Base-by-base conservation (phyloP, 1,140 invertebrate genomes). In the Octopus bimaculoides region DNA sequence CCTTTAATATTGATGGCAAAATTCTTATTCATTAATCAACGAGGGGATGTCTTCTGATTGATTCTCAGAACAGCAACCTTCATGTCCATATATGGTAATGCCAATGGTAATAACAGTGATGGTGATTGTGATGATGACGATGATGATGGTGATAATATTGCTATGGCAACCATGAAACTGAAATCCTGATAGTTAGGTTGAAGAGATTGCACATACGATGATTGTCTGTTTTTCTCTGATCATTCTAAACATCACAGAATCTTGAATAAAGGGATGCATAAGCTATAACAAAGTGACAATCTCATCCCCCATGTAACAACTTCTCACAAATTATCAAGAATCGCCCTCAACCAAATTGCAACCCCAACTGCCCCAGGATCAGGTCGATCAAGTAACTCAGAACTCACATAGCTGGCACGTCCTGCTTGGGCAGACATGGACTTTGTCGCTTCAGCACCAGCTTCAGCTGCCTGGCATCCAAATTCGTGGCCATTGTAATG, bases 291-390 rank as follows among this genome's bases (percentile, higher is more conserved):
- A 69, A 14, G 12, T 69, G 66, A 69, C 20, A 69, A 69, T 69
- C 66, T 14, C 1, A 3, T 69, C 66, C 66, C 26, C 3, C 26
- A 2, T 41, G 26, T 3, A 41, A 3, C 26, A 41, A 41, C 26
- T 41, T 41, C 26, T 41, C 26, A 41, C 26, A 41, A 41, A 41
- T 12, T 41, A n/a, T 84, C 83, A n/a, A 83, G 52, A 12, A 93
- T 85, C 10, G 92, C 92, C 79, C 91, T 90, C 87, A 94, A 86
- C 92, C 93, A 94, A 3, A 92, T 85, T 4, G 92, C 90, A 4
- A 92, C 92, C 8, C 91, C 94, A 82, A 91, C 92, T 10, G 94
- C 94, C 79, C 94, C 94, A 73, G 94, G 93, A 88, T 95, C 94
- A 91, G 92, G 82, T 53, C 84, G 79, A 14, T 78, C 86, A 77